Evolutionary conservation across 1,140 invertebrate genomes (phyloP).

Genomic region (Drosophila carrolli): DNA sequence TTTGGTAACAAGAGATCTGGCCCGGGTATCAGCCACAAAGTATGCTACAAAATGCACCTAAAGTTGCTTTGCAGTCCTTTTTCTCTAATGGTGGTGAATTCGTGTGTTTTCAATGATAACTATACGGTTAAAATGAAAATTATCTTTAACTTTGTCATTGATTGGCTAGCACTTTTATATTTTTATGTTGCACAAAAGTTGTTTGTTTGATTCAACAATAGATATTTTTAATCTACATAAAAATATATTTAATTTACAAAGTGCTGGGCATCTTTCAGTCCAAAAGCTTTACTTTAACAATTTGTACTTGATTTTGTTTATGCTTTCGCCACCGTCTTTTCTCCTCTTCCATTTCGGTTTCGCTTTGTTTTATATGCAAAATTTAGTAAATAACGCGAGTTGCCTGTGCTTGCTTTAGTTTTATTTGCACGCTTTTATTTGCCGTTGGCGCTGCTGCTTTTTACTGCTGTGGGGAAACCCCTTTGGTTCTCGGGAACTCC

Average conservation of each 20-base stretch:
- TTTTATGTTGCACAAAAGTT: neutral
- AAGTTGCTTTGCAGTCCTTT: slow-evolving; percentile 6
- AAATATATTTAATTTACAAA: too few species aligned
- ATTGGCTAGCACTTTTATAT: neutral
- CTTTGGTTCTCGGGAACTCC: neutral
- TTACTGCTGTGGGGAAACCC: slow-evolving; percentile 52
- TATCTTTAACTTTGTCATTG: too few species aligned
- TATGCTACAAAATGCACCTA: slow-evolving; percentile 25
- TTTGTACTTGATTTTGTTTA: slow-evolving; percentile 38
- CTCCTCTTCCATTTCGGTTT: slow-evolving; percentile 6
- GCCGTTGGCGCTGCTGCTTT: slow-evolving; percentile 66
- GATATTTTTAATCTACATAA: too few species aligned
- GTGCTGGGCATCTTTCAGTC: neutral
- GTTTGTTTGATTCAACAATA: too few species aligned
- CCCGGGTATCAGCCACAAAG: slow-evolving; percentile 36
- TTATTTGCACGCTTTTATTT: slow-evolving; percentile 78
- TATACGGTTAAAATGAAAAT: neutral
- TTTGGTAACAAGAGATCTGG: slow-evolving; percentile 25
- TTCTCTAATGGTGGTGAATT: neutral
- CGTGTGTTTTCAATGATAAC: neutral
- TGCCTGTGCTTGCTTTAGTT: slow-evolving; percentile 74
- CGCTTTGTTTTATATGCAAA: slow-evolving; percentile 70
- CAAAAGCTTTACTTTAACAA: slow-evolving; percentile 17
- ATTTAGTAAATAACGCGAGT: slow-evolving; percentile 78
- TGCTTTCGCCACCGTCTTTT: slow-evolving; percentile 18